Percentiles rank a stretch among this genome's conserved stretches.
Evolutionary conservation across 2,113 vertebrate species (phyloP).

Genomic region (Pardalotus punctatus): DNA sequence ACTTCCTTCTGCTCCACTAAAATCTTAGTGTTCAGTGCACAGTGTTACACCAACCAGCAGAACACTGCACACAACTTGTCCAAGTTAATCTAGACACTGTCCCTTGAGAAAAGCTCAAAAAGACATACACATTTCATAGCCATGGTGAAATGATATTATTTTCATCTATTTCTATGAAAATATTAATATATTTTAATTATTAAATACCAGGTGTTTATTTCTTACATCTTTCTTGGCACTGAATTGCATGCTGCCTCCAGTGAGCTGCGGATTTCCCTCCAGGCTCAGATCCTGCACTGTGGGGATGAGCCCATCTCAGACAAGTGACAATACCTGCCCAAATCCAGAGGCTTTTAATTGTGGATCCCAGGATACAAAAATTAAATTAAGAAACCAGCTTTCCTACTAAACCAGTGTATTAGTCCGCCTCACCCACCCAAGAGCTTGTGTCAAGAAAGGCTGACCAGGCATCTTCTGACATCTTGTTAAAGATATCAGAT

Average conservation of each 20-base stretch:
- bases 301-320: not conserved
- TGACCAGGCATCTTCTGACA: not conserved
- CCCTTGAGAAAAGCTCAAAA: not conserved
- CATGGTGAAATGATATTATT: not conserved
- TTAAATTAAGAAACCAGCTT: not conserved
- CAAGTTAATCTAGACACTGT: not conserved
- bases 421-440: not conserved
- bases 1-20: not conserved
- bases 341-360: not conserved
- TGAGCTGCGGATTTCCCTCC: not conserved
- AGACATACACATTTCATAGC: not conserved
- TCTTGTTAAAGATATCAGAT: not conserved
- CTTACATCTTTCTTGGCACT: not conserved
- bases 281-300: not conserved
- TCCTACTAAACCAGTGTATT: not conserved
- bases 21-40: not conserved
- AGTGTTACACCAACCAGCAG: not conserved
- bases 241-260: not conserved
- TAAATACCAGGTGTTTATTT: not conserved
- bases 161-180: not conserved
- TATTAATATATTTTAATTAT: not conserved
- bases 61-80: not conserved
- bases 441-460: not conserved
- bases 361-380: not conserved
- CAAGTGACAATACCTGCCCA: not conserved